Conservation (phyloP, 2,888 invertebrate species). For the Deilephila porcellus region DNA sequence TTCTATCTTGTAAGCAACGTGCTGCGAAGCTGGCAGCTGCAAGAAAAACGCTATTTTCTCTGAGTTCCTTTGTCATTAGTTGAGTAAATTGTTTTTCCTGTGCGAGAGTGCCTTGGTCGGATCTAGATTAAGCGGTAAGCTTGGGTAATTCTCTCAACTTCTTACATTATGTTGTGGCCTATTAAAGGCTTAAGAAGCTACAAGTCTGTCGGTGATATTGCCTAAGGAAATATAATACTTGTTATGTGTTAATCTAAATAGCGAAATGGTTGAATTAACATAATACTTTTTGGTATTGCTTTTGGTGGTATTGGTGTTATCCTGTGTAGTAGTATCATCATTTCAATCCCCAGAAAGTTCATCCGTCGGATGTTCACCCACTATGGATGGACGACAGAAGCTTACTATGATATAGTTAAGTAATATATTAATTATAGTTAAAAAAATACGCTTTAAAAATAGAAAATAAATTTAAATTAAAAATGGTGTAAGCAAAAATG, state of each 20-base stretch:
- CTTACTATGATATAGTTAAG: too few species aligned
- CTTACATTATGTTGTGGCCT: slow-evolving; percentile 46
- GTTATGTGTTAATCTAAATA: background rate
- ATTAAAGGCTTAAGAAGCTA: slow-evolving; percentile 48
- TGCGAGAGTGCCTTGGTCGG: slow-evolving; percentile 58
- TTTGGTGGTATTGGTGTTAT: background rate
- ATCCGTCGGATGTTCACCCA: too few species aligned
- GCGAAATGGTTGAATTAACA: background rate
- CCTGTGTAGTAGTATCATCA: too few species aligned
- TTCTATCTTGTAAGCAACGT: slow-evolving; percentile 40
- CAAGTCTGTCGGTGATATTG: slow-evolving; percentile 29
- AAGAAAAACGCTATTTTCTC: slow-evolving; percentile 61
- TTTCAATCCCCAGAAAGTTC: too few species aligned
- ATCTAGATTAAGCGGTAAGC: slow-evolving; percentile 71
- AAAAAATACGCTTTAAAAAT: too few species aligned
- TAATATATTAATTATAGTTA: too few species aligned
- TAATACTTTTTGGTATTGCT: background rate
- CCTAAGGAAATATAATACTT: slow-evolving; percentile 39
- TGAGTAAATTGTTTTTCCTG: slow-evolving; percentile 72
- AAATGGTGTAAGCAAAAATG: too few species aligned
- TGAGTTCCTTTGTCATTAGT: slow-evolving; percentile 68
- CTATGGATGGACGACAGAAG: too few species aligned
- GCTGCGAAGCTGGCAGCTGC: slow-evolving; percentile 44
- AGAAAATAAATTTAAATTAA: too few species aligned
- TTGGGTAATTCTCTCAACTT: slow-evolving; percentile 55